Evolutionary conservation across 2,113 vertebrate genomes (phyloP), one percentile per base, ranked within the genome.

Genomic region (Hypanus sabinus): DNA sequence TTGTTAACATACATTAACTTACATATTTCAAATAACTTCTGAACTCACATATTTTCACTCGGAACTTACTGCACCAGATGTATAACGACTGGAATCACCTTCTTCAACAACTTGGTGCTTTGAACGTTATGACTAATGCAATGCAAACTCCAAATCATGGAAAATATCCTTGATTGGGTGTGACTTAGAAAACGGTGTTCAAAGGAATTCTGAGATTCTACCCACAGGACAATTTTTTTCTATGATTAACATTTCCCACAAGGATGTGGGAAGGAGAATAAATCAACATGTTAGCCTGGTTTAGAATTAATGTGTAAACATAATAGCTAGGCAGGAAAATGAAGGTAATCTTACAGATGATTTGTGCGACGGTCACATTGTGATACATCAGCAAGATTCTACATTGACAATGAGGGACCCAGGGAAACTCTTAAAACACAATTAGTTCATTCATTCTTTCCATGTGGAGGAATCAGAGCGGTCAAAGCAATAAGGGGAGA

Each of bases 181-280:
- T n/a, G 79, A 80, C 36, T 80, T 80, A 46, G 79, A 83, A 20
- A 20, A 46, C 36, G 22, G 38, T 46, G 30, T 83, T 83, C 38
- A 46, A 18, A 36, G 80, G 46, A 83, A 83, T 36, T 83, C 8
- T 83, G 80, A 83, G 38, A 16, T 83, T 83, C 46, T 36, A 38
- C 80, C 80, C 80, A 83, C 36, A 83, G 36, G 36, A 83, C 38
- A n/a, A 46, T 83, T 83, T 83, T n/a, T 46, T 83, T 46, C 80
- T 83, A 46, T 22, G 80, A 83, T 83, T 83, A 46, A 2, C 80
- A 83, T 46, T 38, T 46, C 20, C 30, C 80, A 16, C 80, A 83
- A 83, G 80, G n/a, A 83, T 83, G n/a, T 81, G 38, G 80, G 20
- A 46, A 46, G 16, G 80, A 22, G 38, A 36, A 46, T 46, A 83